Evolutionary conservation across 2,888 invertebrate genomes (phyloP), one percentile per base, ranked within the genome.

Genomic region (Nomada ruficornis): DNA sequence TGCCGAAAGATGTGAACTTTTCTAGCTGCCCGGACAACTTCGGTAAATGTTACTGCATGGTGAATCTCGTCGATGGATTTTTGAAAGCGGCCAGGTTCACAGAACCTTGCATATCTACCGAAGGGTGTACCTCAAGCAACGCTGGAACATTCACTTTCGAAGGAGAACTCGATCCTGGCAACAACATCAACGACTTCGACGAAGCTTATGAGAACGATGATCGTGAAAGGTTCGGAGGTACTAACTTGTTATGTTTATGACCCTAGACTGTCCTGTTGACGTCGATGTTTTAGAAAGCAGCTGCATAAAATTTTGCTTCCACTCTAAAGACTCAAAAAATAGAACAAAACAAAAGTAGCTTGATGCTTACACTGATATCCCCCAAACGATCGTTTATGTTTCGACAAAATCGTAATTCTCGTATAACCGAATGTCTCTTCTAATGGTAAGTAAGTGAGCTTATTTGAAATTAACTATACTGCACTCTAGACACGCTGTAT

Each of bases 11-110:
- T 67, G 57, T 75, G 63, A 67, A 79, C 64, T 84, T 76, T 90
- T 92, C 75, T 74, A 93, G 93, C 77, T 93, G 93, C 65, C 88
- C 90, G 18, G 68, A 77, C 20, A 84, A 83, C 67, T 71, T 89
- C 44, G 83, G 88, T 74, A 87, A 89, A 70, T 93, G 92, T 83
- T 89, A 88, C 72, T 93, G 92, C 84, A 82, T 84, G 59, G 84
- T 89, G 36, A 74, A 76, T n/a, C 80, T 65, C 65, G 69, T 71
- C 67, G 76, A 77, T 67, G 86, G 82, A 64, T 71, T 79, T 64
- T 78, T 84, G 80, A 85, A 68, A 82, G 83, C 81, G 71, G 74
- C 64, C 65, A 83, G 89, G 65, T 83, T 82, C 74, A 88, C 82
- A 55, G 85, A 86, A 77, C 82, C 84, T 73, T 89, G 87, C 73